These are phyloP conservation scores for Apis cerana DNA, from an alignment of 1,140 invertebrate genomes.

Conservation along the genomic window DNA sequence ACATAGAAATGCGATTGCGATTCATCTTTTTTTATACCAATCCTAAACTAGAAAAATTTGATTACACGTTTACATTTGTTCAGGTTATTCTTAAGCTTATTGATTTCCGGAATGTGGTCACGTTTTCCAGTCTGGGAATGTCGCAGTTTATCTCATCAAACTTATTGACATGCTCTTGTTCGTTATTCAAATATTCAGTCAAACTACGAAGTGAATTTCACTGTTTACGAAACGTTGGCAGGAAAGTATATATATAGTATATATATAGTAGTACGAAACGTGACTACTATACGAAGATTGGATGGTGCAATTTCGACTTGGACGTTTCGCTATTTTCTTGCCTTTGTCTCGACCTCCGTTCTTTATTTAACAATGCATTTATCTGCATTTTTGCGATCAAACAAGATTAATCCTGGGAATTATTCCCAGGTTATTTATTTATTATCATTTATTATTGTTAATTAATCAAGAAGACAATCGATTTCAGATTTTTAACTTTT, in stretches of 20 bases:
- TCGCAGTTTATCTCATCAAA: conserved; percentile 9
- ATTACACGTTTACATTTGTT: neutral
- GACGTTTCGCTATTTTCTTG: neutral
- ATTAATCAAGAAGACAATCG: no score
- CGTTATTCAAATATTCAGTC: conserved; percentile 19
- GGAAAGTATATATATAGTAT: no score
- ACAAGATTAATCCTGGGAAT: no score
- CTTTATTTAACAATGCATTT: neutral
- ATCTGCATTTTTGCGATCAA: no score
- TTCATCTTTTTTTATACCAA: neutral
- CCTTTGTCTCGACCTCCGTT: neutral
- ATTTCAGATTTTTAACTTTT: no score
- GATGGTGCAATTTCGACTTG: neutral
- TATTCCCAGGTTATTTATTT: no score
- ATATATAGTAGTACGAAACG: neutral
- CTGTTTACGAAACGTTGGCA: conserved; percentile 23
- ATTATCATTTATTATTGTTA: no score
- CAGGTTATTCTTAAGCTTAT: conserved; percentile 4
- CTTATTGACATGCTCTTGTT: conserved; percentile 16
- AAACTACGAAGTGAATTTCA: neutral
- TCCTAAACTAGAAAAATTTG: neutral
- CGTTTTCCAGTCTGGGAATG: conserved; percentile 2
- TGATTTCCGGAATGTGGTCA: neutral
- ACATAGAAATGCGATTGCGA: no score
- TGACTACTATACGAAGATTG: neutral